These are phyloP conservation scores for Panulirus ornatus DNA, from an alignment of 1,140 invertebrate species.

Conservation along the genomic window DNA sequence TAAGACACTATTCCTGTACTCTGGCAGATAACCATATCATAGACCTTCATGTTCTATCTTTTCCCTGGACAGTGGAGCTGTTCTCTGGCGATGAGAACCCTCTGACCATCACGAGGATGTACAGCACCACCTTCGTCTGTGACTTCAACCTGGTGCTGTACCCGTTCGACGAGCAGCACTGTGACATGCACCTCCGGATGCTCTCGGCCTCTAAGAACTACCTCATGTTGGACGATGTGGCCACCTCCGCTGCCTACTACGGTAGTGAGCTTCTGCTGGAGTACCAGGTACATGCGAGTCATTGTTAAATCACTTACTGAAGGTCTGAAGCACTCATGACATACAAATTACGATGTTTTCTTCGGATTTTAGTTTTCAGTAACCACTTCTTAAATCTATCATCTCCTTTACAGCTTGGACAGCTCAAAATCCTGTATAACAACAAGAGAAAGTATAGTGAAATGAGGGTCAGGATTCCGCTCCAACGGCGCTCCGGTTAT, in stretches of 20 bases:
- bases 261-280: conserved; percentile 39
- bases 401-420: neutral
- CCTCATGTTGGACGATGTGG: conserved; percentile 10
- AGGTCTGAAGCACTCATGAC: no score
- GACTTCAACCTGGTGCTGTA: conserved; percentile 70
- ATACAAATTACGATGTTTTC: no score
- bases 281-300: conserved; percentile 24
- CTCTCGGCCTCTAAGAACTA: conserved; percentile 24
- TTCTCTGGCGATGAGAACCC: conserved; percentile 62
- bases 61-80: conserved; percentile 54
- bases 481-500: conserved; percentile 23
- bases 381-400: no score
- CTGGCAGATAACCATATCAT: no score
- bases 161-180: conserved; percentile 70
- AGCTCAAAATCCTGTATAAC: conserved; percentile 25
- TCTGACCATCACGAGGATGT: conserved; percentile 59
- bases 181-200: conserved; percentile 67
- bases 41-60: no score
- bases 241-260: conserved; percentile 22
- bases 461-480: conserved; percentile 24
- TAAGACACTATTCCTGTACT: no score
- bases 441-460: conserved; percentile 21
- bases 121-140: conserved; percentile 68
- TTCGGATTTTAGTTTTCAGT: no score
- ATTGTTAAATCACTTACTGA: no score